Conservation (phyloP, 2,797 vertebrate genomes). For the Xiphorhynchus erythropygius region DNA sequence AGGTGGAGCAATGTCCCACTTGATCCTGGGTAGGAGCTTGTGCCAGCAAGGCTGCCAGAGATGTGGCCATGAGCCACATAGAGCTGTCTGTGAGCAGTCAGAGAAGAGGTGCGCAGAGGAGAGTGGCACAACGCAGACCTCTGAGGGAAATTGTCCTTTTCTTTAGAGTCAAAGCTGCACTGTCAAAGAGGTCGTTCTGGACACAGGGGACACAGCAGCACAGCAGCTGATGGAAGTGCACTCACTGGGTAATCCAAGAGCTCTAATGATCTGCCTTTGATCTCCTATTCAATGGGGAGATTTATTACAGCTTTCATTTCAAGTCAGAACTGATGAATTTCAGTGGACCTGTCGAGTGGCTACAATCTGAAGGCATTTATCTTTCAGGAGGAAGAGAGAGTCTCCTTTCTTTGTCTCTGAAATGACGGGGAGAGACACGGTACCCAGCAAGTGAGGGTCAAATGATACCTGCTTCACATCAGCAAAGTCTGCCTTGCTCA, state of each 20-base stretch:
- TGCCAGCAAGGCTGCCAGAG: background rate
- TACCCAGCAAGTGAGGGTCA: background rate
- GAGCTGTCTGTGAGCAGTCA: background rate
- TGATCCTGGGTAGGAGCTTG: background rate
- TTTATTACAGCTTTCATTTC: slow-evolving; percentile 64
- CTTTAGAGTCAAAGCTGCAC: background rate
- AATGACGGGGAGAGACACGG: background rate
- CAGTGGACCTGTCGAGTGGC: slow-evolving; percentile 42
- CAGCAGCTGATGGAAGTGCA: background rate
- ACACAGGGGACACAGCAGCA: background rate
- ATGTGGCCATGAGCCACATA: accelerated
- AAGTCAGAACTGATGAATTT: slow-evolving; percentile 56
- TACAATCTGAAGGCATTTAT: slow-evolving; percentile 52
- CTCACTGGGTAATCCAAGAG: slow-evolving; percentile 51
- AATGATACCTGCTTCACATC: background rate
- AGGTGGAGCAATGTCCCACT: background rate
- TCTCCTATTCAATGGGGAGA: slow-evolving; percentile 53
- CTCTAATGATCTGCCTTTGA: slow-evolving; percentile 68
- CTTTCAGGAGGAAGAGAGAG: slow-evolving; percentile 31
- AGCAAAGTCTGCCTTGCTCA: background rate
- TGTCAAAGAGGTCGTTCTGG: background rate
- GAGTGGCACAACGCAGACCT: background rate
- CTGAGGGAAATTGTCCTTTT: background rate
- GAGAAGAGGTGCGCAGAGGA: background rate
- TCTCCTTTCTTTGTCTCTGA: slow-evolving; percentile 27